Evolutionary conservation across 2,113 vertebrate genomes (phyloP).

Genomic region (Callocephalon fimbriatum): DNA sequence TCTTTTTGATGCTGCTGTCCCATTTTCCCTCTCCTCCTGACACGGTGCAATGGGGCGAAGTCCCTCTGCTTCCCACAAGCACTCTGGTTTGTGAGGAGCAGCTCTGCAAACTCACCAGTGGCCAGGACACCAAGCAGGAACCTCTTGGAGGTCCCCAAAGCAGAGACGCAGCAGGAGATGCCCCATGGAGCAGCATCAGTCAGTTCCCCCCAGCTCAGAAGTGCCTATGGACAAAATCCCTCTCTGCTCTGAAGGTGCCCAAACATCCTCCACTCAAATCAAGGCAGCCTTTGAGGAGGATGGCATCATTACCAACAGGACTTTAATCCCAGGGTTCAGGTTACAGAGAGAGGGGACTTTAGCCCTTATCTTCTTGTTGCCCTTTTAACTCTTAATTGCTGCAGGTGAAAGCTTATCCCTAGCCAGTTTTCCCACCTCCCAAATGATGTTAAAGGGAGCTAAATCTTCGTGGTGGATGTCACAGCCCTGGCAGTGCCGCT

Average conservation of each 20-base stretch:
- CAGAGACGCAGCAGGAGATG: neutral
- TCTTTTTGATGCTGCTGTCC: neutral
- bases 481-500: neutral
- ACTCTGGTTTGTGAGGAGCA: neutral
- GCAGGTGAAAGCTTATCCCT: neutral
- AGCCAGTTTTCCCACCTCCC: neutral
- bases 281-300: neutral
- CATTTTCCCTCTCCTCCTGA: neutral
- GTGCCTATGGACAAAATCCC: neutral
- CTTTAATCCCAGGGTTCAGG: neutral
- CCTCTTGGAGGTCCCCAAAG: neutral
- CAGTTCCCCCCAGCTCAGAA: neutral
- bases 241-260: neutral
- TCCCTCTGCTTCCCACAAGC: neutral
- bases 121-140: fast-evolving
- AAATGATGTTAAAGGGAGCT: neutral
- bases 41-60: neutral
- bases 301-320: fast-evolving
- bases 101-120: neutral
- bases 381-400: neutral
- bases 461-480: neutral
- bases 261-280: neutral
- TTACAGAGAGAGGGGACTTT: neutral
- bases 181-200: fast-evolving
- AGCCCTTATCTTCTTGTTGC: fast-evolving